Evolutionary conservation across 2,888 invertebrate genomes (phyloP).

Genomic region (Heteromurus nitidus): DNA sequence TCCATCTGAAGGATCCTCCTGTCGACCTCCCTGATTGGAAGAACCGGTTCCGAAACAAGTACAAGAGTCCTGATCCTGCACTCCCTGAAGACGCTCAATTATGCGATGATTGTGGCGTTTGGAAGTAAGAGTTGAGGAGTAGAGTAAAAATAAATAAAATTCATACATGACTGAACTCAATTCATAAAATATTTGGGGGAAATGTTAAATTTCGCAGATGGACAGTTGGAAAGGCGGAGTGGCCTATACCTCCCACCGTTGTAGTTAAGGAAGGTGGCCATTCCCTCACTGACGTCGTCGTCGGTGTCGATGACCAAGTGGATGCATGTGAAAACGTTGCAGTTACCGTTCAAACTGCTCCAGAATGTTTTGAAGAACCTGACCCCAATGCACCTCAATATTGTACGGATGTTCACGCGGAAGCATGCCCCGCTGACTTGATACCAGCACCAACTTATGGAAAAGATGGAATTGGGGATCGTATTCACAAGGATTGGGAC

Average conservation of each 20-base stretch:
- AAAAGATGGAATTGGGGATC: neutral
- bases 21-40: neutral
- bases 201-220: constrained; percentile 17
- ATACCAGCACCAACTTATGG: neutral
- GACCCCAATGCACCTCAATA: neutral
- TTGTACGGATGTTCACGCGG: neutral
- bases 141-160: neutral
- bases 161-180: neutral
- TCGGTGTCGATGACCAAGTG: neutral
- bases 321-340: neutral
- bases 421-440: neutral
- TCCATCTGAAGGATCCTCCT: neutral
- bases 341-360: neutral
- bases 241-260: constrained; percentile 1
- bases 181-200: neutral
- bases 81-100: neutral
- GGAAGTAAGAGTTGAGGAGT: constrained; percentile 13
- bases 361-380: constrained; percentile 1
- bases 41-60: neutral
- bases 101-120: constrained; percentile 24
- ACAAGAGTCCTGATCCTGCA: neutral
- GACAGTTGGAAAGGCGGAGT: neutral
- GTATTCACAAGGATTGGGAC: neutral
- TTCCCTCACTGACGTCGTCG: no score
- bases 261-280: neutral